Evolutionary conservation across 2,888 invertebrate species (phyloP).

Genomic region (Zootermopsis nevadensis): DNA sequence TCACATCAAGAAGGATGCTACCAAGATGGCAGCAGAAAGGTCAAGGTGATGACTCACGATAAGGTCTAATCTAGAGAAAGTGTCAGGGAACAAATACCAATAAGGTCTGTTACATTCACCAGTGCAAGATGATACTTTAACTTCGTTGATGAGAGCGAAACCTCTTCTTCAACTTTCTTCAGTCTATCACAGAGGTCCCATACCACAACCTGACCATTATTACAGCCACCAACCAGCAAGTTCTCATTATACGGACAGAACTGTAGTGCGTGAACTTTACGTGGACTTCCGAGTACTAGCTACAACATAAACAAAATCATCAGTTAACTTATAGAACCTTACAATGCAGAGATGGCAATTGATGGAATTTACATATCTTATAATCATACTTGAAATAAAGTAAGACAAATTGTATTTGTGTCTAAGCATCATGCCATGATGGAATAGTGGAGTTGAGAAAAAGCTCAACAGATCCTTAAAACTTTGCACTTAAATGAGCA

Average conservation of each 20-base stretch:
- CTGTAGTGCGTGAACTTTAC: constrained; percentile 73
- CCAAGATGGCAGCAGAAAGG: background rate
- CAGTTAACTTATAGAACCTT: background rate
- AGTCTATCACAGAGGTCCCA: constrained; percentile 77
- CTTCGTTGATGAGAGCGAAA: background rate
- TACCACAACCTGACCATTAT: constrained; percentile 72
- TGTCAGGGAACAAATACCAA: background rate
- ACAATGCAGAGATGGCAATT: background rate
- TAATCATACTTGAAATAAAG: too few relatives aligned
- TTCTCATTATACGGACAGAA: constrained; percentile 79
- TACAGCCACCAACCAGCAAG: constrained; percentile 76
- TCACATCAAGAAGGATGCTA: background rate
- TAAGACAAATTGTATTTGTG: too few relatives aligned
- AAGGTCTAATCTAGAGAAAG: background rate
- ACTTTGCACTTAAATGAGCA: too few relatives aligned
- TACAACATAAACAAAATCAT: constrained; percentile 54
- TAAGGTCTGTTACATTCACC: background rate
- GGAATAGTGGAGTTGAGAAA: too few relatives aligned
- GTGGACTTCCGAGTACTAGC: constrained; percentile 70
- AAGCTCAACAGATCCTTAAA: too few relatives aligned
- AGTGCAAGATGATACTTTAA: constrained; percentile 22
- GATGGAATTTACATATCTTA: background rate
- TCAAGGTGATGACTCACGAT: background rate
- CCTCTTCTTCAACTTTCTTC: constrained; percentile 63
- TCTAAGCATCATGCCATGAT: too few relatives aligned